phyloP scores from a whole-genome alignment of 2,797 vertebrate genomes.

The Triplophysa yarkandensis region DNA sequence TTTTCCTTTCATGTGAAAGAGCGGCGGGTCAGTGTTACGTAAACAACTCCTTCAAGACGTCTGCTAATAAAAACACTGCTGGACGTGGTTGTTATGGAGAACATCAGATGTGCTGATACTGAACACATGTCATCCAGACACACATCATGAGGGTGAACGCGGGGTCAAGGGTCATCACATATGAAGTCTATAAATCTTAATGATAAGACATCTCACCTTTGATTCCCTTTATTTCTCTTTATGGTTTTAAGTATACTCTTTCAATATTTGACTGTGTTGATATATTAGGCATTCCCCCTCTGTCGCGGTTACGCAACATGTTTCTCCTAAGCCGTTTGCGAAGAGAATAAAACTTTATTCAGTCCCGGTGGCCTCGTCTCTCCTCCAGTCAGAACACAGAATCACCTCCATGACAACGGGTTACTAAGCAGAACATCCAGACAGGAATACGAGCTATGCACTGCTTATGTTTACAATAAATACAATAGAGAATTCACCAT shows the following conservation, averaged over 20 bases:
- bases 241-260: not conserved
- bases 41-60: conserved; percentile 25
- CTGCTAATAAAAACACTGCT: conserved; percentile 21
- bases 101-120: conserved; percentile 38
- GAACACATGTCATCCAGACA: conserved; percentile 42
- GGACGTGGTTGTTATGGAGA: conserved; percentile 33
- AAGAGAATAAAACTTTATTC: conserved; percentile 25
- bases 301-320: conserved; percentile 51
- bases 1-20: conserved; percentile 37
- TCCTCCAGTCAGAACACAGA: conserved; percentile 61
- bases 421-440: conserved; percentile 66
- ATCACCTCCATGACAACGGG: conserved; percentile 65
- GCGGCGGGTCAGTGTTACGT: conserved; percentile 27
- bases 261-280: conserved; percentile 33
- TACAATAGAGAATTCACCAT: too few relatives aligned
- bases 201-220: not conserved
- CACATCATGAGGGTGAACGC: too few relatives aligned
- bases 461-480: too few relatives aligned
- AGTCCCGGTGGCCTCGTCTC: conserved; percentile 54
- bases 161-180: not conserved
- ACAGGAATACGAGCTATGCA: conserved; percentile 38
- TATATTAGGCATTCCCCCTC: conserved; percentile 32
- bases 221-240: conserved; percentile 4
- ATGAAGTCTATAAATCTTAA: conserved; percentile 3
- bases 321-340: conserved; percentile 47